Evolutionary conservation across 92 coral and sea anemone genomes (phyloP).

Genomic region (Phenganax marumi): DNA sequence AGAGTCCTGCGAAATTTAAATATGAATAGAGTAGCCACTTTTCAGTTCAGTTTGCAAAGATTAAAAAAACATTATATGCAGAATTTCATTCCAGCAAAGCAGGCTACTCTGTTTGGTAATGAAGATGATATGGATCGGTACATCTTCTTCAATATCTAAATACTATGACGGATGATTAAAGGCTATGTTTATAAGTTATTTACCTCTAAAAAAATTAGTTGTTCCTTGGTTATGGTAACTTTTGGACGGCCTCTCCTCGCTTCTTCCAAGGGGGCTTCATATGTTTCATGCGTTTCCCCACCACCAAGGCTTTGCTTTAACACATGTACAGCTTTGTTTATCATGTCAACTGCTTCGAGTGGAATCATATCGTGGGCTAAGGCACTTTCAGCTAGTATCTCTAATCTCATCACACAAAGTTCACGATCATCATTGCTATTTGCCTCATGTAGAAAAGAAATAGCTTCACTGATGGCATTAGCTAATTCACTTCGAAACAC

Average conservation of each 20-base stretch:
- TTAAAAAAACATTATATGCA: too few species aligned
- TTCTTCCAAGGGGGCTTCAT: slow-evolving; percentile 27
- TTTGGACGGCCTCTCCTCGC: slow-evolving; percentile 52
- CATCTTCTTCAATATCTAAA: too few species aligned
- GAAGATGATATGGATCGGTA: too few species aligned
- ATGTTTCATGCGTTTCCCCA: neutral
- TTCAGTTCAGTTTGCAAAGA: too few species aligned
- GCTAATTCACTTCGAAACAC: neutral
- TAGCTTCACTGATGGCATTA: neutral
- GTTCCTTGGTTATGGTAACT: slow-evolving; percentile 49
- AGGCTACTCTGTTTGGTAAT: too few species aligned
- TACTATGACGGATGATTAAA: neutral
- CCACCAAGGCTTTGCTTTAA: slow-evolving; percentile 1
- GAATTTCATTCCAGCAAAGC: too few species aligned
- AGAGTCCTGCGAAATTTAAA: too few species aligned
- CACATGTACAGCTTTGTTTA: slow-evolving; percentile 27
- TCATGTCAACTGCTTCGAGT: slow-evolving; percentile 27
- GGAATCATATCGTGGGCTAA: slow-evolving; percentile 29
- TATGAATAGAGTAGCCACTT: too few species aligned
- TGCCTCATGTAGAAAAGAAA: neutral
- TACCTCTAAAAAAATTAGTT: slow-evolving; percentile 46
- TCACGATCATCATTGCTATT: slow-evolving; percentile 16
- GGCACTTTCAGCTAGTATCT: slow-evolving; percentile 36
- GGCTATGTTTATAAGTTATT: neutral
- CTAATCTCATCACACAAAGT: slow-evolving; percentile 10